Evolutionary conservation across 2,113 vertebrate genomes (phyloP).

Genomic region (Salvelinus sp.): DNA sequence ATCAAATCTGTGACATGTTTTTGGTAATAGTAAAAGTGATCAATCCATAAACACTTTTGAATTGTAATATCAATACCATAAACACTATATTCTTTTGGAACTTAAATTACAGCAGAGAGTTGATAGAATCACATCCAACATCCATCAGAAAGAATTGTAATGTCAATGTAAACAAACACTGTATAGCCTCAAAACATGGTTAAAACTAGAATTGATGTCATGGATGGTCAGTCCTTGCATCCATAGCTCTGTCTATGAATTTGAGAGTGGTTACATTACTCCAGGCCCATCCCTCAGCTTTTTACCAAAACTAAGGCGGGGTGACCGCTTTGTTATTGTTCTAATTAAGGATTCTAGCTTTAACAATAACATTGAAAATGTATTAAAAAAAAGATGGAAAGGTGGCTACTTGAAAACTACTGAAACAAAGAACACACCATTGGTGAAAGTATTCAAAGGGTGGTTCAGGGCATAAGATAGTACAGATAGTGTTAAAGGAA

Average conservation of each 20-base stretch:
- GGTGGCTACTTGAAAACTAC: conserved; percentile 43
- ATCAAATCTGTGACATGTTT: conserved; percentile 11
- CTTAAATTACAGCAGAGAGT: conserved; percentile 7
- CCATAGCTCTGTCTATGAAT: too few species aligned
- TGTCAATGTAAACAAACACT: too few species aligned
- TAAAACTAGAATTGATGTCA: too few species aligned
- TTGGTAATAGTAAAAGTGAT: neutral
- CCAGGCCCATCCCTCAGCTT: too few species aligned
- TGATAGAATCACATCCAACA: conserved; percentile 23
- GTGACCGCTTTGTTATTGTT: too few species aligned
- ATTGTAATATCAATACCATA: neutral
- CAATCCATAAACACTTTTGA: too few species aligned
- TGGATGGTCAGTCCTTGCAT: too few species aligned
- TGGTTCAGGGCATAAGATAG: conserved; percentile 10
- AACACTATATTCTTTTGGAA: neutral
- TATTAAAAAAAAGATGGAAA: conserved; percentile 68
- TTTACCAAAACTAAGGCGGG: too few species aligned
- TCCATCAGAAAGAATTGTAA: conserved; percentile 26
- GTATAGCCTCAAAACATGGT: too few species aligned
- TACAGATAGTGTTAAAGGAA: neutral
- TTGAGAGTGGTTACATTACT: too few species aligned
- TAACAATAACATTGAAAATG: conserved; percentile 19
- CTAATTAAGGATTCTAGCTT: too few species aligned
- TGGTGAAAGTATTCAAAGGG: conserved; percentile 26
- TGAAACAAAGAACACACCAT: conserved; percentile 30